These are phyloP conservation scores for Heteromormyrus szaboi DNA, from an alignment of 2,797 vertebrate genomes.

Conservation along the genomic window DNA sequence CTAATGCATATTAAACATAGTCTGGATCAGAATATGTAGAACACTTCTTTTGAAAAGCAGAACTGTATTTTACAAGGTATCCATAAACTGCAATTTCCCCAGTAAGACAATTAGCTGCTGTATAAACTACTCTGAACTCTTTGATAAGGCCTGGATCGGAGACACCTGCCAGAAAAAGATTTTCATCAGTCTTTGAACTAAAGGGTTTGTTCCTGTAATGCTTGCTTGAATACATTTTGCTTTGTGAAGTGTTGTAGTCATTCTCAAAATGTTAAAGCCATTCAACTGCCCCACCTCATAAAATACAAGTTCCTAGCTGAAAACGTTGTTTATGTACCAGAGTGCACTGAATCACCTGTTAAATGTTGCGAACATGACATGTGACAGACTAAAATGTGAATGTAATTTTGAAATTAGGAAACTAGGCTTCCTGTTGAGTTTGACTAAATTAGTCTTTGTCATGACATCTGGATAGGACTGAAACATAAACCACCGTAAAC, in stretches of 20 bases:
- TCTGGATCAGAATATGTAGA: neutral
- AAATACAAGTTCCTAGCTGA: neutral
- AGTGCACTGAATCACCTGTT: neutral
- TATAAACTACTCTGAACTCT: neutral
- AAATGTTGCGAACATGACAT: neutral
- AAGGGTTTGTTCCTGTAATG: neutral
- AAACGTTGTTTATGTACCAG: neutral
- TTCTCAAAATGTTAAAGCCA: neutral
- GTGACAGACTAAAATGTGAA: neutral
- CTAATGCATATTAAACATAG: neutral
- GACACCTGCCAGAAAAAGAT: neutral
- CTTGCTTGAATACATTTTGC: neutral
- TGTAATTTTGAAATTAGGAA: conserved; percentile 5
- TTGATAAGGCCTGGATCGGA: neutral
- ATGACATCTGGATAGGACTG: neutral
- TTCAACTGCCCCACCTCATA: neutral
- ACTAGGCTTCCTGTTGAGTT: conserved; percentile 1
- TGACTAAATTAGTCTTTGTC: conserved; percentile 7
- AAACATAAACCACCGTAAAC: neutral
- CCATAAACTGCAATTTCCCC: neutral
- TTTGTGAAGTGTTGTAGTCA: neutral
- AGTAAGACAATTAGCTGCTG: neutral
- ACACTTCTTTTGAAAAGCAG: neutral
- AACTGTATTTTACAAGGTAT: neutral
- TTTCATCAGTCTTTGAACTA: neutral